Evolutionary conservation across 2,888 invertebrate genomes (phyloP).

Genomic region (Ischnura elegans): DNA sequence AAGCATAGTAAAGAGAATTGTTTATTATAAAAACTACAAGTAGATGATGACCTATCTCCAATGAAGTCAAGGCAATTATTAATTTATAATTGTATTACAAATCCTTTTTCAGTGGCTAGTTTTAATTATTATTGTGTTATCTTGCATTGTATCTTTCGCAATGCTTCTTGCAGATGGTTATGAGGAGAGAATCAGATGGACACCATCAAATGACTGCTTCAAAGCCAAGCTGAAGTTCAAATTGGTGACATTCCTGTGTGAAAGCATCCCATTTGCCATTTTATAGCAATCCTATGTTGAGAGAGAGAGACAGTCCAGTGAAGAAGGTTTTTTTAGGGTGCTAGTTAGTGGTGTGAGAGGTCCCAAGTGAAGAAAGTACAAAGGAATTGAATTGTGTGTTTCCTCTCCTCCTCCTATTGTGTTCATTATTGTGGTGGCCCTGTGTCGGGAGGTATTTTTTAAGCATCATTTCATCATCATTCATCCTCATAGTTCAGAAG

Average conservation of each 20-base stretch:
- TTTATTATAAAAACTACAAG: too few species aligned
- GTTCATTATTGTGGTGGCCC: slow-evolving; percentile 47
- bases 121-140: too few species aligned
- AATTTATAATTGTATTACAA: too few species aligned
- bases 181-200: slow-evolving; percentile 43
- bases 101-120: too few species aligned
- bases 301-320: slow-evolving; percentile 51
- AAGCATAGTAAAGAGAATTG: too few species aligned
- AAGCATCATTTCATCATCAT: slow-evolving; percentile 32
- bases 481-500: neutral
- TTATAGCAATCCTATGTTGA: slow-evolving; percentile 37
- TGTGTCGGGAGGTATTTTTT: slow-evolving; percentile 24
- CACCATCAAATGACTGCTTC: slow-evolving; percentile 59
- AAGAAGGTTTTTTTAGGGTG: slow-evolving; percentile 53
- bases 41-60: too few species aligned
- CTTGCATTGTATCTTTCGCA: too few species aligned
- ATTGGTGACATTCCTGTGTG: slow-evolving; percentile 31
- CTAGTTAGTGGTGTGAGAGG: slow-evolving; percentile 57
- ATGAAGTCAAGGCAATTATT: too few species aligned
- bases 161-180: slow-evolving; percentile 28
- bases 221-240: slow-evolving; percentile 63
- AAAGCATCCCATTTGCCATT: neutral
- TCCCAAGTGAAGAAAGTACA: slow-evolving; percentile 57
- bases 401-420: slow-evolving; percentile 47
- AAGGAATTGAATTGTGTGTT: slow-evolving; percentile 45